Conservation (phyloP, 2,888 invertebrate species). For the Allacma fusca region DNA sequence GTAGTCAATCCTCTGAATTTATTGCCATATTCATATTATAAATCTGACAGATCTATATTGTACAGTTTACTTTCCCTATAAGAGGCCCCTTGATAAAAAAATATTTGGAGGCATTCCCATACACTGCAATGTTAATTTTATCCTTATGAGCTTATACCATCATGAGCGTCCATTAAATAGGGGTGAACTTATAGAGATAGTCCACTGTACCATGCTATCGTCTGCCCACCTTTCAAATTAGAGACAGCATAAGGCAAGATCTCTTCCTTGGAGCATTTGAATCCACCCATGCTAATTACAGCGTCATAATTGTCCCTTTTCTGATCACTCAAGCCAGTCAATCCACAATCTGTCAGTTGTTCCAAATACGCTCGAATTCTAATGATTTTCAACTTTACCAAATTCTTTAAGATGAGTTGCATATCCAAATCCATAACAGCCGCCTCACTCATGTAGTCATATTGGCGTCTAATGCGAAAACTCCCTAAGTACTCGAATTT, state of each 20-base stretch:
- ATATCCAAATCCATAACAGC: conserved; percentile 55
- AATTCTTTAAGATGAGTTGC: conserved; percentile 49
- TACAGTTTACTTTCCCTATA: no score
- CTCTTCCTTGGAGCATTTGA: not conserved
- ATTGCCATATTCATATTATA: no score
- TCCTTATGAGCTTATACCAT: no score
- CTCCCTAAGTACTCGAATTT: conserved; percentile 46
- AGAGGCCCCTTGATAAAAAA: no score
- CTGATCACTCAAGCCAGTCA: conserved; percentile 51
- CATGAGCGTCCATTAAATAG: no score
- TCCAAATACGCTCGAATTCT: conserved; percentile 54
- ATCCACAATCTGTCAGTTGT: conserved; percentile 53
- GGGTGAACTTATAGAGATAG: no score
- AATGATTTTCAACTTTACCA: conserved; percentile 47
- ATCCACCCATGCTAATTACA: not conserved
- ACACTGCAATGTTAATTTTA: no score
- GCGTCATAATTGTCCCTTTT: conserved; percentile 3
- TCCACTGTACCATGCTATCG: no score
- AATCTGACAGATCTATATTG: no score
- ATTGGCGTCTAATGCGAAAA: conserved; percentile 42
- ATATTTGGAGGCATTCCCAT: no score
- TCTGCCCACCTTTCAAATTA: conserved; percentile 25
- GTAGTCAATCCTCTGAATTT: no score
- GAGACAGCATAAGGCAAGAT: conserved; percentile 26
- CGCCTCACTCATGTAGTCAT: conserved; percentile 45